phyloP scores from a whole-genome alignment of 92 coral and sea anemone species.

The Phymanthus crucifer region DNA sequence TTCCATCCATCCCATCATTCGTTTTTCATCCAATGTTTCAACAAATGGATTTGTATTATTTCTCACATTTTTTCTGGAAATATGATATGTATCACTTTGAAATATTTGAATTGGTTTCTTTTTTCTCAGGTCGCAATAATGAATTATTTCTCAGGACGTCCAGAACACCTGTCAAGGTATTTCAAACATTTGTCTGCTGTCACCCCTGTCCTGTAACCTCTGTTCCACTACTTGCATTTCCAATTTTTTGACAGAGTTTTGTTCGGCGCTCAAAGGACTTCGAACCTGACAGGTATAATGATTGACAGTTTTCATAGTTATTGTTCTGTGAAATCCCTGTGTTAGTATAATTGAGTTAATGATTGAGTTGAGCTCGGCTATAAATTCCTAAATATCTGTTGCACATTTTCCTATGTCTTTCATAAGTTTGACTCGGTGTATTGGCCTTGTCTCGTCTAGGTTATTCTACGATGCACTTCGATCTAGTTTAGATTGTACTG shows the following conservation, averaged over 20 bases:
- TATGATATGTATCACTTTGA: background rate
- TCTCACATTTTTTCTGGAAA: background rate
- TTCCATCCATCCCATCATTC: no score
- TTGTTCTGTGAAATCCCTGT: no score
- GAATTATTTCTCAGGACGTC: constrained; percentile 4
- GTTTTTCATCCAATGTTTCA: background rate
- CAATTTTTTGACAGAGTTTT: constrained; percentile 61
- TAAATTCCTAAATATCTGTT: background rate
- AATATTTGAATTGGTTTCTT: background rate
- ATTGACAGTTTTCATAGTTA: no score
- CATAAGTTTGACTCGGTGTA: no score
- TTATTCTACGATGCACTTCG: constrained; percentile 76
- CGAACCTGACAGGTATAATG: constrained; percentile 75
- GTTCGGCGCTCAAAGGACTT: constrained; percentile 74
- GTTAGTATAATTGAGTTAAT: no score
- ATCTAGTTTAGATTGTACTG: constrained; percentile 75
- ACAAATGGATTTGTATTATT: background rate
- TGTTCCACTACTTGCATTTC: background rate
- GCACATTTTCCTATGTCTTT: constrained; percentile 6
- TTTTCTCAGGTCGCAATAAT: constrained; percentile 30
- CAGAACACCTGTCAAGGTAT: constrained; percentile 38
- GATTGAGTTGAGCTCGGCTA: no score
- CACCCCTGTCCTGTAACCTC: background rate
- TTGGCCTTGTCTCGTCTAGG: no score
- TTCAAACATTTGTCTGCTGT: background rate